These are phyloP conservation scores for Leuciscus idus DNA, from an alignment of 2,113 vertebrate genomes.

Conservation along the genomic window DNA sequence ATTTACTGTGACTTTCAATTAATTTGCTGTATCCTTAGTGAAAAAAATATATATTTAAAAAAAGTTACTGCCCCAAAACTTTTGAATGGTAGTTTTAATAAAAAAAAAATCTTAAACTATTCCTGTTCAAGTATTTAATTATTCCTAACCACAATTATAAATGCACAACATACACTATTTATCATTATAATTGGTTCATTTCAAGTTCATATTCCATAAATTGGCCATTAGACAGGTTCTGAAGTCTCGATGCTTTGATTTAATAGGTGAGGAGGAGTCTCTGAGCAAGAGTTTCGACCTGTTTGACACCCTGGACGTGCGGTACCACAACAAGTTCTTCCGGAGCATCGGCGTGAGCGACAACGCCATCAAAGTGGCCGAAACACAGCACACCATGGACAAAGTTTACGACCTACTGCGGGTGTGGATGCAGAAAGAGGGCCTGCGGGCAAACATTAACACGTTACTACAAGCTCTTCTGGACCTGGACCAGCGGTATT, in stretches of 20 bases:
- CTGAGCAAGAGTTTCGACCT: constrained; percentile 78
- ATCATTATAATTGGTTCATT: background rate
- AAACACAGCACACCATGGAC: constrained; percentile 66
- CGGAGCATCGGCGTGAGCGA: constrained; percentile 75
- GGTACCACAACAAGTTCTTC: constrained; percentile 81
- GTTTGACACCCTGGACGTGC: constrained; percentile 76
- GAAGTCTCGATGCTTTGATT: background rate
- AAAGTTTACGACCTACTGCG: constrained; percentile 80
- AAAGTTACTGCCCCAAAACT: background rate
- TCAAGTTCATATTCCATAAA: background rate
- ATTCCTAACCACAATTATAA: background rate
- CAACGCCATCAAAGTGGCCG: constrained; percentile 76
- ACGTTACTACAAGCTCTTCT: constrained; percentile 73
- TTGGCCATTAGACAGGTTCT: background rate
- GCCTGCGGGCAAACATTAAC: constrained; percentile 79
- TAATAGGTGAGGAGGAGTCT: constrained; percentile 74
- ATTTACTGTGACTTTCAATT: background rate
- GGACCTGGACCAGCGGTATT: constrained; percentile 76
- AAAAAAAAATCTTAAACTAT: background rate
- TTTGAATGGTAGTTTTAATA: background rate
- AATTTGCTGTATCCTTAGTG: background rate
- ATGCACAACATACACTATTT: background rate
- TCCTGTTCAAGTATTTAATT: background rate
- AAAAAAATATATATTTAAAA: too few species aligned
- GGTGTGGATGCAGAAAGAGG: constrained; percentile 80